Evolutionary conservation across 2,113 vertebrate species (phyloP).

Genomic region (Dasypus novemcinctus): DNA sequence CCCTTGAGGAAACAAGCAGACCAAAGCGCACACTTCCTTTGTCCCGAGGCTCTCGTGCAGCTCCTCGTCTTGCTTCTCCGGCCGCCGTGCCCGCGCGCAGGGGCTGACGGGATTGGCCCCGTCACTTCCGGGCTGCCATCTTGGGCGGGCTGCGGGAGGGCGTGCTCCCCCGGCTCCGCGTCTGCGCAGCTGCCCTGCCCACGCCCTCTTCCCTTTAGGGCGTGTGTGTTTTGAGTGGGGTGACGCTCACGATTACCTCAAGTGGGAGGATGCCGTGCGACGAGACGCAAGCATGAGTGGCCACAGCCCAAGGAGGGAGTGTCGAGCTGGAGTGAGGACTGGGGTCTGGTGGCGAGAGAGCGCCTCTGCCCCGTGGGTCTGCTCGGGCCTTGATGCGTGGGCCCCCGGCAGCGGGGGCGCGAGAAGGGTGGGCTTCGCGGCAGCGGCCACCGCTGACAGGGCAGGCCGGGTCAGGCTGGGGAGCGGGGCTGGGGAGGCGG

Average conservation of each 20-base stretch:
- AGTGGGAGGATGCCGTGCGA: not conserved
- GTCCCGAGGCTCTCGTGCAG: not conserved
- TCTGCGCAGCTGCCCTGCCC: not conserved
- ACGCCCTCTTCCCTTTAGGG: not conserved
- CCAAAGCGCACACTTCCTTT: not conserved
- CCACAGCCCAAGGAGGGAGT: not conserved
- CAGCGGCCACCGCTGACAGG: not conserved
- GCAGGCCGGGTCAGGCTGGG: too few species aligned
- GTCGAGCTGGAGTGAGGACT: not conserved
- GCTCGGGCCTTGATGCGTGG: not conserved
- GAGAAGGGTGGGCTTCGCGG: not conserved
- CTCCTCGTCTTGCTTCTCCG: not conserved
- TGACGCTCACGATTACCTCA: not conserved
- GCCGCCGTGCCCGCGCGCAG: not conserved
- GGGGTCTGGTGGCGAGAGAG: too few species aligned
- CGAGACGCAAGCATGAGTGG: fast-evolving
- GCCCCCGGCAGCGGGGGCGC: not conserved
- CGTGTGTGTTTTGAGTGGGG: not conserved
- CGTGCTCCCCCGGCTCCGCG: fast-evolving
- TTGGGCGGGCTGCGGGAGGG: fast-evolving
- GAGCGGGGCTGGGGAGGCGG: not conserved
- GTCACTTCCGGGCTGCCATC: not conserved
- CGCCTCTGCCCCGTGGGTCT: not conserved
- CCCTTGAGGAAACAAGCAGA: not conserved
- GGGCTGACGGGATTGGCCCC: not conserved